These are phyloP conservation scores for Gasteruption jaculator DNA, from an alignment of 2,888 invertebrate genomes.

Conservation along the genomic window DNA sequence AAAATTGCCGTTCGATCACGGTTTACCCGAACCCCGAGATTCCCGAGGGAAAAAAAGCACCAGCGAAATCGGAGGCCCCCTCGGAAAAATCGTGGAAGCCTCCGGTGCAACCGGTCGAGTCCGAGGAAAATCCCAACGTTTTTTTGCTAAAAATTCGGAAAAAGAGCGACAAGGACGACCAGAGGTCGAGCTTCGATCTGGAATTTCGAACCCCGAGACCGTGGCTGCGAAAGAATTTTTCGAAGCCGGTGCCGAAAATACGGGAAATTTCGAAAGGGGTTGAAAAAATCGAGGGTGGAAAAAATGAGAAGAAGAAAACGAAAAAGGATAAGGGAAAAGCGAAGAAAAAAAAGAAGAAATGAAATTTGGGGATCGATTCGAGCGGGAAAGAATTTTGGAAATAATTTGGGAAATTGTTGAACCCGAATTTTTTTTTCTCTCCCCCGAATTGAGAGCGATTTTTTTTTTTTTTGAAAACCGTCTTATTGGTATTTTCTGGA, in stretches of 20 bases:
- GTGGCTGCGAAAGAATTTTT: slow-evolving; percentile 26
- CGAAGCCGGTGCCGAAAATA: slow-evolving; percentile 1
- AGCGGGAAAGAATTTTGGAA: too few species aligned
- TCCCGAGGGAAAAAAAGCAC: neutral
- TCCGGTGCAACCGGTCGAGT: neutral
- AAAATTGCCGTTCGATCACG: neutral
- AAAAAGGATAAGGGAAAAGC: slow-evolving; percentile 15
- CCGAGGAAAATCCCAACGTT: slow-evolving; percentile 43
- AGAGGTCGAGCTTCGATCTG: slow-evolving; percentile 34
- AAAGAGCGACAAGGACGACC: slow-evolving; percentile 27
- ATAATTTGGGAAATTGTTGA: too few species aligned
- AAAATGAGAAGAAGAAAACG: slow-evolving; percentile 10
- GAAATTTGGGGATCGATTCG: too few species aligned
- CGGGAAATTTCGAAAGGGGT: neutral
- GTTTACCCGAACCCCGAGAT: neutral
- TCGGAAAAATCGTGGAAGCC: neutral
- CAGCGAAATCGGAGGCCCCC: neutral
- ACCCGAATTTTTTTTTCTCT: too few species aligned
- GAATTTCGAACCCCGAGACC: slow-evolving; percentile 42
- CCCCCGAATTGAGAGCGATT: too few species aligned
- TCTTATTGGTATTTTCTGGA: too few species aligned
- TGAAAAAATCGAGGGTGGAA: neutral
- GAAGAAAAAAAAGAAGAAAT: slow-evolving; percentile 16
- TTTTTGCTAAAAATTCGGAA: slow-evolving; percentile 39
- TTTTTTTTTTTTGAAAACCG: too few species aligned